Percentiles rank a stretch among this genome's conserved stretches.
These are phyloP conservation scores for Enteromius argenteus DNA, from an alignment of 2,797 vertebrate genomes.

Conservation along the genomic window DNA sequence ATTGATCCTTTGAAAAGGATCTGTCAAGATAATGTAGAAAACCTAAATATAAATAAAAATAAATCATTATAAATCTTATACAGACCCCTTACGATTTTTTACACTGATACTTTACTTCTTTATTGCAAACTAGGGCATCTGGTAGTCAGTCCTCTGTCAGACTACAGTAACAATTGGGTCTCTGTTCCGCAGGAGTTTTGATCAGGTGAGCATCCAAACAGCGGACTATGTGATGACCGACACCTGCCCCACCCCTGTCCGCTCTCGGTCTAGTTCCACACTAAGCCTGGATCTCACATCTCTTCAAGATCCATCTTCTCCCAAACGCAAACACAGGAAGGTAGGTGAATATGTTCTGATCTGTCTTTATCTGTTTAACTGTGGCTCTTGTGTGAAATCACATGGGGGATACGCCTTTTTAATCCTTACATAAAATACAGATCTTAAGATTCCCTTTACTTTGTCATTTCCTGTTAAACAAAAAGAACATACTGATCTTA, in stretches of 20 bases:
- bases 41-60: not conserved
- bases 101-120: not conserved
- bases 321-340: constrained; percentile 48
- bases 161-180: constrained; percentile 27
- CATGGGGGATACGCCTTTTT: not conserved
- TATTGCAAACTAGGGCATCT: constrained; percentile 11
- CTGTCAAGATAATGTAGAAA: not conserved
- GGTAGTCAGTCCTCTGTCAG: not conserved
- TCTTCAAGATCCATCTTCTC: constrained; percentile 28
- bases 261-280: constrained; percentile 44
- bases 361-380: not conserved
- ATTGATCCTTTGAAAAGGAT: not conserved
- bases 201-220: constrained; percentile 58
- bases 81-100: not conserved
- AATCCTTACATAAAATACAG: not conserved
- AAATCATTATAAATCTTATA: not conserved
- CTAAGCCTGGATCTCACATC: constrained; percentile 51
- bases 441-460: not conserved
- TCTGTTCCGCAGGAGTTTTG: constrained; percentile 57
- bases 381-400: not conserved
- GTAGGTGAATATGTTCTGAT: constrained; percentile 32
- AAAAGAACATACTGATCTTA: not conserved
- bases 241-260: constrained; percentile 47
- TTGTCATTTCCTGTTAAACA: not conserved
- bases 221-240: constrained; percentile 47